Conservation (phyloP, 2,888 invertebrate genomes). For the Trissoscelio sp. region DNA sequence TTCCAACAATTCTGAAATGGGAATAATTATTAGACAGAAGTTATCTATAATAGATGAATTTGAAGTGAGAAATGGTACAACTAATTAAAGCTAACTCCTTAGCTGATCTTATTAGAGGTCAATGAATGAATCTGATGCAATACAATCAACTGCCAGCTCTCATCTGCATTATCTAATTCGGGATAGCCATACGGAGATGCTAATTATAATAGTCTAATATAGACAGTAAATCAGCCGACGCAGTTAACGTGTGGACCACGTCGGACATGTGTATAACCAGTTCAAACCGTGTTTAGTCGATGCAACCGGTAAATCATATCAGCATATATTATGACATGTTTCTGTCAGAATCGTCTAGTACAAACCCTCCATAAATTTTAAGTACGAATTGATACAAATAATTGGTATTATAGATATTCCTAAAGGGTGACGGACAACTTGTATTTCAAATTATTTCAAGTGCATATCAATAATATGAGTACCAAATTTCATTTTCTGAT, state of each 20-base stretch:
- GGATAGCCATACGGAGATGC: neutral
- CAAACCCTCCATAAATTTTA: conserved; percentile 3
- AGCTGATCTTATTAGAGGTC: neutral
- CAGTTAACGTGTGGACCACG: conserved; percentile 16
- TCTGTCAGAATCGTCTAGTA: conserved; percentile 19
- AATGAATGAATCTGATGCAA: neutral
- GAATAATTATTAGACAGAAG: no score
- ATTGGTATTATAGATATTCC: no score
- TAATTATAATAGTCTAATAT: conserved; percentile 44
- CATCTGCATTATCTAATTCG: neutral
- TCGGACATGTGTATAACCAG: conserved; percentile 42
- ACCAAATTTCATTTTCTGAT: no score
- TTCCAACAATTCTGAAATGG: no score
- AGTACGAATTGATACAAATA: neutral
- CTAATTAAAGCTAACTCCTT: no score
- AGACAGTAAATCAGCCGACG: conserved; percentile 26
- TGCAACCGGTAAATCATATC: conserved; percentile 43
- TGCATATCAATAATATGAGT: no score
- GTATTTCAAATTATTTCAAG: no score
- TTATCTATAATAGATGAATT: no score
- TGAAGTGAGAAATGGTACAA: no score
- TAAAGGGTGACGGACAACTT: no score
- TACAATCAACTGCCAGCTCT: neutral
- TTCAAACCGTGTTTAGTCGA: conserved; percentile 36
- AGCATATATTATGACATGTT: conserved; percentile 52